phyloP scores from a whole-genome alignment of 1,140 invertebrate species.

The Agrilus planipennis region DNA sequence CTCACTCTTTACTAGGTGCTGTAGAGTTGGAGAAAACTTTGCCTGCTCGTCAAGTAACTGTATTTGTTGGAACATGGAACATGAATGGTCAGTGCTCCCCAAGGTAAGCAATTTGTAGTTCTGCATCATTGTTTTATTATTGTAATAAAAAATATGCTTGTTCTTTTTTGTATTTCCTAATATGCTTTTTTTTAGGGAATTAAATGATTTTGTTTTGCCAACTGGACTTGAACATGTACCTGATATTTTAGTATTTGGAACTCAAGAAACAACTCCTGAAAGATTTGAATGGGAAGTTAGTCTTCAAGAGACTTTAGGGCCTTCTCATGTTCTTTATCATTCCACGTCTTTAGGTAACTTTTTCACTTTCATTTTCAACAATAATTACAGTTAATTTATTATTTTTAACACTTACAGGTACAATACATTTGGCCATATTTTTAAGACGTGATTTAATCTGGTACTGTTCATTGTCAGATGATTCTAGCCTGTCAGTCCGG shows the following conservation, averaged over 20 bases:
- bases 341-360: slow-evolving; percentile 55
- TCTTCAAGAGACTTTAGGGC: slow-evolving; percentile 82
- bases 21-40: slow-evolving; percentile 76
- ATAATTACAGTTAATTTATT: background rate
- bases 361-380: background rate
- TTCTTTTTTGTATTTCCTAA: too few species aligned
- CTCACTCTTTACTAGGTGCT: slow-evolving; percentile 66
- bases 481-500: slow-evolving; percentile 72
- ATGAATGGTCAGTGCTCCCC: slow-evolving; percentile 79
- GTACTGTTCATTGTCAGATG: slow-evolving; percentile 86
- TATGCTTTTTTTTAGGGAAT: slow-evolving; percentile 43
- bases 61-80: slow-evolving; percentile 93
- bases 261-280: slow-evolving; percentile 80
- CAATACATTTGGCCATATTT: slow-evolving; percentile 76
- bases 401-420: slow-evolving; percentile 43
- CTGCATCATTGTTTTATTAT: too few species aligned
- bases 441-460: slow-evolving; percentile 82
- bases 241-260: slow-evolving; percentile 84
- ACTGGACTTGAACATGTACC: slow-evolving; percentile 71
- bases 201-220: slow-evolving; percentile 84
- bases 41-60: slow-evolving; percentile 68
- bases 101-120: slow-evolving; percentile 40
- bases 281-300: slow-evolving; percentile 82
- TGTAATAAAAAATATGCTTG: too few species aligned
- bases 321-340: slow-evolving; percentile 77